Percentiles rank a stretch among this genome's conserved stretches.
Evolutionary conservation across 1,140 invertebrate species (phyloP).

Genomic region (Stratiolaelaps scimitus): DNA sequence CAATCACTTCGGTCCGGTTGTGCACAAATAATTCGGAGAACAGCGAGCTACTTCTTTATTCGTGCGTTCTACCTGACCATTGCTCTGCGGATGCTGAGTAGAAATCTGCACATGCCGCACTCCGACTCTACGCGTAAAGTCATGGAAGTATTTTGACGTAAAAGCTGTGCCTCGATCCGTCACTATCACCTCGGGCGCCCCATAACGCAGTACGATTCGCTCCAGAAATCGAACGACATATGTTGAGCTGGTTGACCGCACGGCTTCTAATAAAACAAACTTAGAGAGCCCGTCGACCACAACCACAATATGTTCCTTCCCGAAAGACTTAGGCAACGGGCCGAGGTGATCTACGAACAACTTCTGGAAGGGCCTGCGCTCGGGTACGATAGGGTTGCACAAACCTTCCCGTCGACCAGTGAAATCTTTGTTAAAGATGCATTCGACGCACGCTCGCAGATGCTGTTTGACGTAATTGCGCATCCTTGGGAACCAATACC

Average conservation of each 20-base stretch:
- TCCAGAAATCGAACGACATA: background rate
- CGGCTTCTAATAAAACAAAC: background rate
- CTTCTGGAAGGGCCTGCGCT: background rate
- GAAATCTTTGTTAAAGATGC: too few relatives aligned
- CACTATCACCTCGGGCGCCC: too few relatives aligned
- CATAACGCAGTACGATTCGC: background rate
- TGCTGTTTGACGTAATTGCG: background rate
- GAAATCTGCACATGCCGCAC: background rate
- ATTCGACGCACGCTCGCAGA: background rate
- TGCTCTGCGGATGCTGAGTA: too few relatives aligned
- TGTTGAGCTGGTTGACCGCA: background rate
- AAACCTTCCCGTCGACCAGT: too few relatives aligned
- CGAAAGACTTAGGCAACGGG: background rate
- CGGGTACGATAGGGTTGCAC: too few relatives aligned
- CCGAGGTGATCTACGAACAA: slow-evolving; percentile 1
- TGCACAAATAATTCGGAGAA: background rate
- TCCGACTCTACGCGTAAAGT: background rate
- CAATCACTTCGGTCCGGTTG: background rate
- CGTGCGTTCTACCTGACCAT: background rate
- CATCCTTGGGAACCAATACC: slow-evolving; percentile 17
- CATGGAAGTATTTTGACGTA: background rate
- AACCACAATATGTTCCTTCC: background rate
- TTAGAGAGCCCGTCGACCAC: background rate
- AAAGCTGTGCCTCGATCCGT: background rate
- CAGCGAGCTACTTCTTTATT: background rate